These are phyloP conservation scores for Choloepus didactylus DNA, from an alignment of 2,797 vertebrate species.

Conservation along the genomic window DNA sequence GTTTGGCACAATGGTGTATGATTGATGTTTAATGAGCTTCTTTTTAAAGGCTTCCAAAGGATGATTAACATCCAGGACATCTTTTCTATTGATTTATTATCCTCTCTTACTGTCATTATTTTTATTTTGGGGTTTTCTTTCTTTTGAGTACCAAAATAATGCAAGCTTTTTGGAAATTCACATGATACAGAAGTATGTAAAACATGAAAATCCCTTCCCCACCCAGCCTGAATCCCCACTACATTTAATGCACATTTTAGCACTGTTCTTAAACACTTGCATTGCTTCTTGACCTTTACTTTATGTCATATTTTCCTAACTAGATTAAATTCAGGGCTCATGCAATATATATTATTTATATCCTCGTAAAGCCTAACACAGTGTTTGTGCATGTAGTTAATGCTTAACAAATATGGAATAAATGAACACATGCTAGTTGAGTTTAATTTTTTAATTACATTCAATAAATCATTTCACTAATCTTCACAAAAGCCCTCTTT, in stretches of 20 bases:
- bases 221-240: background rate
- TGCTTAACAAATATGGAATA: background rate
- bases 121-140: background rate
- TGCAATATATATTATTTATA: background rate
- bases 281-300: constrained; percentile 7
- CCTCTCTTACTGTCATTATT: constrained; percentile 18
- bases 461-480: background rate
- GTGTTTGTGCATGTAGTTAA: background rate
- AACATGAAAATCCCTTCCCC: background rate
- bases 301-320: constrained; percentile 2
- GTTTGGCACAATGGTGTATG: background rate
- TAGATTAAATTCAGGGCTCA: background rate
- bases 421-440: background rate
- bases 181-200: background rate
- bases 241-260: background rate
- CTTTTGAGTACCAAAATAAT: constrained; percentile 29
- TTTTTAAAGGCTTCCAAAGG: background rate
- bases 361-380: background rate
- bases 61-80: background rate
- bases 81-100: constrained; percentile 12
- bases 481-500: background rate
- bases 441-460: constrained; percentile 20
- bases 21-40: background rate
- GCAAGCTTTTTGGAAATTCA: background rate
- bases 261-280: background rate